Conservation (phyloP, 2,113 vertebrate genomes). For the Irena cyanogastra region DNA sequence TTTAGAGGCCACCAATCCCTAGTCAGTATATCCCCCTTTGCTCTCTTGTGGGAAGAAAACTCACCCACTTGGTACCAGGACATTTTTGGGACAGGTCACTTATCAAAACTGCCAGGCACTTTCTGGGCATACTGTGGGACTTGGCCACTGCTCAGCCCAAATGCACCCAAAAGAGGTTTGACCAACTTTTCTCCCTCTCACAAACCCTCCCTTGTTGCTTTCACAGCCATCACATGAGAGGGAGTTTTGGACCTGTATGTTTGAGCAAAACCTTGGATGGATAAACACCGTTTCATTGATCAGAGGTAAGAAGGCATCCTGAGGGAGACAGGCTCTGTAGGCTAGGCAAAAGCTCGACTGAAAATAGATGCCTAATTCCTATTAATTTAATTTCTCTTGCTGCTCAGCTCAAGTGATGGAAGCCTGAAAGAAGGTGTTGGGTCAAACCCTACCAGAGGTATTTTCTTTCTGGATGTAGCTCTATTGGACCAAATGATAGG, state of each 20-base stretch:
- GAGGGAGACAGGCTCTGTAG: background rate
- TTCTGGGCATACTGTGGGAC: background rate
- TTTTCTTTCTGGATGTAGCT: background rate
- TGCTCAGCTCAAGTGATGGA: background rate
- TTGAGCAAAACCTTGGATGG: background rate
- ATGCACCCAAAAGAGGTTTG: background rate
- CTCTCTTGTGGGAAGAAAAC: background rate
- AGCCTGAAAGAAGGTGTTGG: background rate
- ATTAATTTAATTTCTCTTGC: background rate
- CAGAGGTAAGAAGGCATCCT: background rate
- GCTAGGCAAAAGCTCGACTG: background rate
- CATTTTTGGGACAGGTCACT: accelerated
- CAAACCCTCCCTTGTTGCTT: background rate
- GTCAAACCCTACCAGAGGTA: background rate
- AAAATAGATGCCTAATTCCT: background rate
- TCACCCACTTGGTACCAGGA: background rate
- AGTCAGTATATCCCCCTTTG: background rate
- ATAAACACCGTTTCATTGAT: background rate
- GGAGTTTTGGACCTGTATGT: background rate
- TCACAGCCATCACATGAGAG: accelerated
- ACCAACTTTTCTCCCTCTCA: background rate
- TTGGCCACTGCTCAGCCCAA: background rate
- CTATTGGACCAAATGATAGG: too few species aligned
- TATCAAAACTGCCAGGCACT: background rate
- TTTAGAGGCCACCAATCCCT: background rate